phyloP scores from a whole-genome alignment of 2,797 vertebrate genomes.

The Austrolebias charrua region DNA sequence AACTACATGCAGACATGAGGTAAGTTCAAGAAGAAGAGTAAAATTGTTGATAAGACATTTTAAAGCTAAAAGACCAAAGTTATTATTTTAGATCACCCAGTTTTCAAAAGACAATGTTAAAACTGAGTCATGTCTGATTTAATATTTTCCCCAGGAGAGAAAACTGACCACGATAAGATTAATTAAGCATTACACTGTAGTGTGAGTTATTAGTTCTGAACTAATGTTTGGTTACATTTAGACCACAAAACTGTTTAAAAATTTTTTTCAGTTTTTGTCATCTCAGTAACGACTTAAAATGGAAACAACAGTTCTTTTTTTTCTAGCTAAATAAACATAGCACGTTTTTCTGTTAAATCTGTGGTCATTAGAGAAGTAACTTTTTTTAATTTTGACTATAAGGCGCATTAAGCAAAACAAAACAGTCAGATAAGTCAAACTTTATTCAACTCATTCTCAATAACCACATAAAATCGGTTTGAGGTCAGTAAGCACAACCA shows the following conservation, averaged over 20 bases:
- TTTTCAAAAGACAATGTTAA: not conserved
- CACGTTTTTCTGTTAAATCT: slow-evolving; percentile 1
- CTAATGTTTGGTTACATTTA: not conserved
- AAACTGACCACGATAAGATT: slow-evolving; percentile 1
- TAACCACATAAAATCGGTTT: too few species aligned
- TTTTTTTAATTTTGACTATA: not conserved
- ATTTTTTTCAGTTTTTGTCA: slow-evolving; percentile 2
- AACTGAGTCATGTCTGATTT: not conserved
- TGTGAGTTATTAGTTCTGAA: slow-evolving; percentile 7
- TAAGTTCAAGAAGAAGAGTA: too few species aligned
- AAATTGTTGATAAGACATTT: too few species aligned
- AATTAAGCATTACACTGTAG: not conserved
- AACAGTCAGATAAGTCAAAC: too few species aligned
- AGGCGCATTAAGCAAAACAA: too few species aligned
- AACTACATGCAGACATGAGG: too few species aligned
- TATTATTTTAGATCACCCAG: not conserved
- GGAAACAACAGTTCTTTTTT: not conserved
- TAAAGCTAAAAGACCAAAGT: too few species aligned
- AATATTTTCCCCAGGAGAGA: slow-evolving; percentile 10
- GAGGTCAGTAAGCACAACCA: too few species aligned
- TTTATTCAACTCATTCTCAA: too few species aligned
- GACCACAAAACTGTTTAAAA: not conserved
- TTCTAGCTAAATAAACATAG: not conserved
- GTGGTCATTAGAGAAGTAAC: slow-evolving; percentile 5
- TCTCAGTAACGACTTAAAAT: not conserved